phyloP scores from a whole-genome alignment of 2,888 invertebrate species.

The Nephrotoma appendiculata region DNA sequence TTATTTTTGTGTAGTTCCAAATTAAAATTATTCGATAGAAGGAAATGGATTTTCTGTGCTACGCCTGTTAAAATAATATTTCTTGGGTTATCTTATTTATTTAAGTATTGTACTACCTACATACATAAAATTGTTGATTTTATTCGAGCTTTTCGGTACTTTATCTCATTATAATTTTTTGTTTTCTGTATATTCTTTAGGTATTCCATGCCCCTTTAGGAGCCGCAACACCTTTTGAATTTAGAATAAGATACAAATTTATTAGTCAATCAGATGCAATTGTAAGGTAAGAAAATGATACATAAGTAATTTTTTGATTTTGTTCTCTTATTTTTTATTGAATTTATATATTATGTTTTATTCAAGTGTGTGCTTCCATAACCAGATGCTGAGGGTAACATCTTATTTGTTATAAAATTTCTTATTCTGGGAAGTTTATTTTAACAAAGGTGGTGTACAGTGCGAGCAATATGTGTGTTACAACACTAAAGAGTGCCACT shows the following conservation, averaged over 20 bases:
- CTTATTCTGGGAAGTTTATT: background rate
- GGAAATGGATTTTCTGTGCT: background rate
- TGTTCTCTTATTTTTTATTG: background rate
- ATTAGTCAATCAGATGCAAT: conserved; percentile 65
- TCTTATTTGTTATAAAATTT: background rate
- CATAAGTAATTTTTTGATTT: background rate
- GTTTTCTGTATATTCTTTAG: conserved; percentile 17
- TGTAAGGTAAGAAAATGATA: conserved; percentile 38
- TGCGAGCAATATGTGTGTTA: too few relatives aligned
- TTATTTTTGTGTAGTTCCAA: background rate
- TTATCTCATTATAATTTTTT: background rate
- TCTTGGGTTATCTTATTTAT: background rate
- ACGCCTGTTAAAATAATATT: background rate
- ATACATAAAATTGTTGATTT: background rate
- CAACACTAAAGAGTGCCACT: too few relatives aligned
- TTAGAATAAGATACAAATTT: conserved; percentile 67
- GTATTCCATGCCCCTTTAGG: conserved; percentile 45
- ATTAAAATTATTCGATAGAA: background rate
- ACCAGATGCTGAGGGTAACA: background rate
- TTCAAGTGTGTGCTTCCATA: background rate
- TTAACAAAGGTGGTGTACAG: too few relatives aligned
- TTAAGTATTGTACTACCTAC: background rate
- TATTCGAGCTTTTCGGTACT: background rate
- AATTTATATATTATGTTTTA: background rate
- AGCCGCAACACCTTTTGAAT: conserved; percentile 61